Evolutionary conservation across 2,113 vertebrate species (phyloP).

Genomic region (Corythoichthys haematopterus): DNA sequence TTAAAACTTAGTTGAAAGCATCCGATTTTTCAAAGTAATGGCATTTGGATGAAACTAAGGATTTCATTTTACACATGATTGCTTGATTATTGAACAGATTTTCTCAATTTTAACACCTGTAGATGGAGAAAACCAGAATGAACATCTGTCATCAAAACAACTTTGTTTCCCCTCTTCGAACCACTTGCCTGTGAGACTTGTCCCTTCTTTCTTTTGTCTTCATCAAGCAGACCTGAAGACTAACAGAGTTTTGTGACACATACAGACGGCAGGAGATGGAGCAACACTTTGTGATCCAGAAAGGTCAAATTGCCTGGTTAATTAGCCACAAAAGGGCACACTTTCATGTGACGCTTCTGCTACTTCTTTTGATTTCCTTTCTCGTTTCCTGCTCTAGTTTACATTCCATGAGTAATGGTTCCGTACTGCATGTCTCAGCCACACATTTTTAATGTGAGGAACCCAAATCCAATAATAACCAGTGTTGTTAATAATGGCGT

Average conservation of each 20-base stretch:
- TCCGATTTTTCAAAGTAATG: too few relatives aligned
- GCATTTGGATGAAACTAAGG: too few relatives aligned
- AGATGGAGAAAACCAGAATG: background rate
- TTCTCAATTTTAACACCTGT: background rate
- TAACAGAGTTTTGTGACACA: slow-evolving; percentile 2
- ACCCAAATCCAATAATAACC: slow-evolving; percentile 37
- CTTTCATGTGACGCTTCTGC: slow-evolving; percentile 16
- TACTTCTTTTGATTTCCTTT: slow-evolving; percentile 38
- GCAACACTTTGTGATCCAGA: slow-evolving; percentile 21
- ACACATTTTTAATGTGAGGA: slow-evolving; percentile 12
- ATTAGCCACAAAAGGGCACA: slow-evolving; percentile 23
- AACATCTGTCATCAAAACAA: background rate
- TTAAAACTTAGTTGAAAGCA: too few relatives aligned
- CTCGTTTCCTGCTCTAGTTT: slow-evolving; percentile 37
- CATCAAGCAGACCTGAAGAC: background rate
- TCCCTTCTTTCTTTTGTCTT: background rate
- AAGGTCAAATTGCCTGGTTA: slow-evolving; percentile 30
- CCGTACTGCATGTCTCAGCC: slow-evolving; percentile 21
- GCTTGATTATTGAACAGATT: background rate
- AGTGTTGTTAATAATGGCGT: slow-evolving; percentile 36
- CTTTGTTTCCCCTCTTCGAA: background rate
- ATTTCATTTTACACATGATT: too few relatives aligned
- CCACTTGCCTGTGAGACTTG: background rate
- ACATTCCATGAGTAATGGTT: slow-evolving; percentile 31
- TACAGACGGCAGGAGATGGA: background rate